phyloP scores from a whole-genome alignment of 2,888 invertebrate genomes.

The Elysia crispata region DNA sequence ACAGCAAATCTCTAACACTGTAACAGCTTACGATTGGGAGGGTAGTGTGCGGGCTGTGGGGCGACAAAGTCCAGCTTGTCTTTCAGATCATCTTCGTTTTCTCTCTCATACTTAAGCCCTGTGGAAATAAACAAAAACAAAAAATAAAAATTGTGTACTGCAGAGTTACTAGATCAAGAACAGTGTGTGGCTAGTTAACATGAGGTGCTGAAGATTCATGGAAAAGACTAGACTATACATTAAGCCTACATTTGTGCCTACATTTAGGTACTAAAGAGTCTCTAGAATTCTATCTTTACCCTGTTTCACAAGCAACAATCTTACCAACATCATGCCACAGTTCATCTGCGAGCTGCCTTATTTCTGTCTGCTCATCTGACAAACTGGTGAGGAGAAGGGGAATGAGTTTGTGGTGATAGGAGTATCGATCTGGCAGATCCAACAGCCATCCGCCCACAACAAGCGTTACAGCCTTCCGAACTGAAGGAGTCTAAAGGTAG shows the following conservation, averaged over 20 bases:
- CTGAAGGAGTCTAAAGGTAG: slow-evolving; percentile 81
- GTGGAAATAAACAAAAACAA: slow-evolving; percentile 64
- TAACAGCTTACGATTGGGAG: slow-evolving; percentile 80
- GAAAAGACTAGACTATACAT: no score
- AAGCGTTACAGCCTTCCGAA: slow-evolving; percentile 86
- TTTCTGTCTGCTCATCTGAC: slow-evolving; percentile 87
- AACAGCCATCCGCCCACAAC: slow-evolving; percentile 89
- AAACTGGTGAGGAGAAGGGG: slow-evolving; percentile 90
- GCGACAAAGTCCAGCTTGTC: slow-evolving; percentile 87
- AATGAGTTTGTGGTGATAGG: slow-evolving; percentile 90
- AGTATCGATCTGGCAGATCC: slow-evolving; percentile 89
- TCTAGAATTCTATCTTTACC: no score
- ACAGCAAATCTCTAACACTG: no score
- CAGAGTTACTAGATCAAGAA: no score
- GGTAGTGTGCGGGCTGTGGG: slow-evolving; percentile 84
- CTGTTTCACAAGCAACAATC: slow-evolving; percentile 9
- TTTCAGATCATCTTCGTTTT: slow-evolving; percentile 92
- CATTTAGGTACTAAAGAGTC: no score
- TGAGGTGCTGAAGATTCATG: no score
- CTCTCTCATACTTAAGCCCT: slow-evolving; percentile 88
- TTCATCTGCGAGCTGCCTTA: slow-evolving; percentile 71
- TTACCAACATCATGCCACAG: slow-evolving; percentile 77
- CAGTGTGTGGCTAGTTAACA: no score
- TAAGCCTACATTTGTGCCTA: no score
- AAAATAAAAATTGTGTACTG: not conserved